Conservation (phyloP, 1,140 invertebrate species). For the Prorops nasuta region DNA sequence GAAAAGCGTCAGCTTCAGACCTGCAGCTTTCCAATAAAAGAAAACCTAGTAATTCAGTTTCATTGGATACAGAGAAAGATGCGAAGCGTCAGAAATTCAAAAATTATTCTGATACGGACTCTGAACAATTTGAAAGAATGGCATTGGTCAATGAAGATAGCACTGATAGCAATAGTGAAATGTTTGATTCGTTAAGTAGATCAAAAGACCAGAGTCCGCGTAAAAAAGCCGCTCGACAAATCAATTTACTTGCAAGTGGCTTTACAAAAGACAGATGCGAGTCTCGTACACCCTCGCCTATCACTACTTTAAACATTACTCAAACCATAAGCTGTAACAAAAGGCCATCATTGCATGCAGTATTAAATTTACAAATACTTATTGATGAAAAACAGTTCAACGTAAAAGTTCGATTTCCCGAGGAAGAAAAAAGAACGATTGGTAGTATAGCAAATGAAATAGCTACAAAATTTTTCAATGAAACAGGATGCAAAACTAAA, state of each 20-base stretch:
- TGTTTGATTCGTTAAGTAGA: not conserved
- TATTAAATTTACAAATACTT: slow-evolving; percentile 28
- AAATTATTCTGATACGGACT: not conserved
- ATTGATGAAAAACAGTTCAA: slow-evolving; percentile 32
- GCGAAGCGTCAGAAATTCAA: not conserved
- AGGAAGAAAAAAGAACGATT: slow-evolving; percentile 22
- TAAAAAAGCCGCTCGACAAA: slow-evolving; percentile 20
- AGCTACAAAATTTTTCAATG: slow-evolving; percentile 26
- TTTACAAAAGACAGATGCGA: slow-evolving; percentile 22
- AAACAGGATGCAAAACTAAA: slow-evolving; percentile 34
- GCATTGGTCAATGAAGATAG: slow-evolving; percentile 11
- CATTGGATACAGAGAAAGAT: not conserved
- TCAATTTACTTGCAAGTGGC: slow-evolving; percentile 33
- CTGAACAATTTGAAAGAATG: not conserved
- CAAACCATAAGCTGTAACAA: too few relatives aligned
- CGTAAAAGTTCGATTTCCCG: slow-evolving; percentile 30
- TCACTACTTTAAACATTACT: not conserved
- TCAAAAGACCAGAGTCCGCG: not conserved
- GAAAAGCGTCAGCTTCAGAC: slow-evolving; percentile 10
- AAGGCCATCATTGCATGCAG: not conserved
- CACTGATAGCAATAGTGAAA: slow-evolving; percentile 16
- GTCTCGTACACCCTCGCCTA: slow-evolving; percentile 30
- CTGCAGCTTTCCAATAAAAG: slow-evolving; percentile 9
- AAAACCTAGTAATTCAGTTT: slow-evolving; percentile 13
- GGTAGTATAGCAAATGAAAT: slow-evolving; percentile 20